Evolutionary conservation across 1,140 invertebrate genomes (phyloP), one percentile per base, ranked within the genome.

Genomic region (Cyclargus thomasi): DNA sequence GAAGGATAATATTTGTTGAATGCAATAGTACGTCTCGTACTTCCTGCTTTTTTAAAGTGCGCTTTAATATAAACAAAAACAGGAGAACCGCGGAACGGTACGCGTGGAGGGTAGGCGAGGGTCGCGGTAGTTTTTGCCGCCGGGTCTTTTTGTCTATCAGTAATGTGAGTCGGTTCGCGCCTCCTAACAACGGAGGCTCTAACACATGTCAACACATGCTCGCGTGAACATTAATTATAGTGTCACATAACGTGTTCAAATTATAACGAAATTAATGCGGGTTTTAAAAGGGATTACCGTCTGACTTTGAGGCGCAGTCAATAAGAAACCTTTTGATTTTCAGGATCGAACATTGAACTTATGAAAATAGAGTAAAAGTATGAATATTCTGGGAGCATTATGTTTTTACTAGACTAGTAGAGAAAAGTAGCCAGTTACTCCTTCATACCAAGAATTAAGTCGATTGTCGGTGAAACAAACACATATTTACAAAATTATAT

Each of bases 161-260:
- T 88, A 90, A 90, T 86, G 86, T 78, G 84, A 89, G 83, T 80
- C 78, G 79, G 79, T 87, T 89, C 83, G 81, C 86, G 85, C 86
- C 85, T 90, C 79, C 79, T 74, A 89, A 88, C 83, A 88, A 87
- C 74, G 80, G 82, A 80, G 75, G 74, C 77, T 79, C 77, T 76
- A 80, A 84, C 70, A 72, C 74, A 70, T 70, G 65, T 77, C 75
- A 78, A 79, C 64, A 65, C 66, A 67, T 71, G 65, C 74, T 70
- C 75, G 76, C 75, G 77, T 76, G 77, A 72, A 79, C 76, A 72
- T 74, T 78, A 80, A 81, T 77, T 77, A 76, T 74, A 77, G 80
- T 8, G 29, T 64, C 36, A 62, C 39, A 16, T 47, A 47, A 47
- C 39, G 39, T 47, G 39, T 47, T 47, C 39, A 47, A 47, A 47